Evolutionary conservation across 2,113 vertebrate species (phyloP).

Genomic region (Furnarius figulus): DNA sequence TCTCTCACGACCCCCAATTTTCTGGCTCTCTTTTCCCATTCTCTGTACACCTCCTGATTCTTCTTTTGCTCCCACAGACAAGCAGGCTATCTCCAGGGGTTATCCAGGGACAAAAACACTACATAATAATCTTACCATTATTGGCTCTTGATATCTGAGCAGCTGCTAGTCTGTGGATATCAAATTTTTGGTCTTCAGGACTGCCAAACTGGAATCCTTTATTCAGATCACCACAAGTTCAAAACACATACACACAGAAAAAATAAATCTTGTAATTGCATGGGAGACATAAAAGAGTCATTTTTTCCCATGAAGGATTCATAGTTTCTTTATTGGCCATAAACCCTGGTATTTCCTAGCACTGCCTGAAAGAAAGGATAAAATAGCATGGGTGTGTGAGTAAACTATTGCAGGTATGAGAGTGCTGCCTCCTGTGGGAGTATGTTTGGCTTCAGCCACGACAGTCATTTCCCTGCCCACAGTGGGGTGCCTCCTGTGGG

Average conservation of each 20-base stretch:
- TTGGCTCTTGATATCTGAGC: constrained; percentile 4
- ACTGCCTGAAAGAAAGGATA: not conserved
- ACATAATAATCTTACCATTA: not conserved
- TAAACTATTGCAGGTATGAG: not conserved
- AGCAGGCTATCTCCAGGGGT: not conserved
- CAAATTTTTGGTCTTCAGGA: not conserved
- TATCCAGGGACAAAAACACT: constrained; percentile 23
- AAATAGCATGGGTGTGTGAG: not conserved
- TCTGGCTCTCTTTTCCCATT: not conserved
- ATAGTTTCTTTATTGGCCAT: not conserved
- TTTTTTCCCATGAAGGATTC: not conserved
- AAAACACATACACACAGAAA: not conserved
- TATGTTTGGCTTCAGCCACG: not conserved
- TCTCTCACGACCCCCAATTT: not conserved
- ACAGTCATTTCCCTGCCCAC: rapidly evolving
- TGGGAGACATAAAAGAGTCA: not conserved
- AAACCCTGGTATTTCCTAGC: not conserved
- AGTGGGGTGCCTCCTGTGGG: not conserved
- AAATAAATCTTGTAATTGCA: not conserved
- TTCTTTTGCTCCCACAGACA: not conserved
- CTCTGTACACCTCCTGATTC: not conserved
- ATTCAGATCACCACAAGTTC: not conserved
- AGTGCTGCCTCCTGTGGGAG: not conserved
- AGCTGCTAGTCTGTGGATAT: not conserved
- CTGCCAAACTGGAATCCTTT: not conserved